A percentile compares a stretch with the other conserved stretches of the same genome.
Evolutionary conservation across 2,113 vertebrate species (phyloP).

Genomic region (Notothenia rossii): DNA sequence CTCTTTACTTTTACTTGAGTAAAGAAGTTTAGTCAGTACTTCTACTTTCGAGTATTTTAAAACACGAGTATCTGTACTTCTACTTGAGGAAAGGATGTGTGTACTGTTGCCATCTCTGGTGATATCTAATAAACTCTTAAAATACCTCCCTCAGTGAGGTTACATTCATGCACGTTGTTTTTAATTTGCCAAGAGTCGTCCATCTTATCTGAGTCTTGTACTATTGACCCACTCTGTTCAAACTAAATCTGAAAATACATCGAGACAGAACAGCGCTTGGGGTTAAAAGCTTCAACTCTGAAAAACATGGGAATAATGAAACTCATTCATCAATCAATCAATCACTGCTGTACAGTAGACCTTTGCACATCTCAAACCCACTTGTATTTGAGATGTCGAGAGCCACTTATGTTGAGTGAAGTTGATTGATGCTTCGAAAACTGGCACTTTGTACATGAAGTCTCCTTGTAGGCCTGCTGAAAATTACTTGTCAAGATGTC

Average conservation of each 20-base stretch:
- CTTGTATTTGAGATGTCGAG: slow-evolving; percentile 14
- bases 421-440: slow-evolving; percentile 14
- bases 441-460: neutral
- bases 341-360: neutral
- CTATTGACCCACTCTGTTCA: neutral
- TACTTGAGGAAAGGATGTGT: too few species aligned
- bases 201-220: neutral
- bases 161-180: neutral
- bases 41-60: too few species aligned
- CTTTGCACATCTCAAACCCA: neutral
- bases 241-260: neutral
- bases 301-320: neutral
- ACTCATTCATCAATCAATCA: neutral
- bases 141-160: neutral
- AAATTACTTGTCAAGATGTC: slow-evolving; percentile 32
- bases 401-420: slow-evolving; percentile 10
- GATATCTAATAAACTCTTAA: too few species aligned
- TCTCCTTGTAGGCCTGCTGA: neutral
- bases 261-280: neutral
- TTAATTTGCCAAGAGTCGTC: neutral
- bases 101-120: too few species aligned
- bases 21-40: too few species aligned
- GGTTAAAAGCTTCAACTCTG: slow-evolving; percentile 3
- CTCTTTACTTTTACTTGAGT: too few species aligned
- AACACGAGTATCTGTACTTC: too few species aligned